These are phyloP conservation scores for Delia radicum DNA, from an alignment of 1,140 invertebrate genomes.

Conservation along the genomic window DNA sequence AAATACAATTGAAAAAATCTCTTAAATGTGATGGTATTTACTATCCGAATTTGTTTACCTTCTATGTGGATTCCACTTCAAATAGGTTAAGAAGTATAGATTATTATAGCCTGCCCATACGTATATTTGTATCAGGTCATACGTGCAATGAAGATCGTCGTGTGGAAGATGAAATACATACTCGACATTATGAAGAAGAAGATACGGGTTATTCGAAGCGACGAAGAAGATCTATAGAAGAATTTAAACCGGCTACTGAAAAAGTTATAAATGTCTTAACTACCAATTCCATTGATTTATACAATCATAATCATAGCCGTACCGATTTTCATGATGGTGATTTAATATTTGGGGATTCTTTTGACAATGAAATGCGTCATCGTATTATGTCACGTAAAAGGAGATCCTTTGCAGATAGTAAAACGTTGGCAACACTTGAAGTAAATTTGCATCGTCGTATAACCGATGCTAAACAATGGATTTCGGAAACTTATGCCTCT, in stretches of 20 bases:
- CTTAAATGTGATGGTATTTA: constrained; percentile 78
- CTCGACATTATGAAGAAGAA: constrained; percentile 58
- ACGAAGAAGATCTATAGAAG: constrained; percentile 36
- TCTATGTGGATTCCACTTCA: constrained; percentile 82
- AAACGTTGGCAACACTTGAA: constrained; percentile 54
- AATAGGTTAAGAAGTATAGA: constrained; percentile 76
- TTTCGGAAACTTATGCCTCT: constrained; percentile 79
- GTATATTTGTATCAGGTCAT: constrained; percentile 74
- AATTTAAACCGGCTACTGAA: background rate
- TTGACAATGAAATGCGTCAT: constrained; percentile 56
- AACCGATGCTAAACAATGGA: constrained; percentile 76
- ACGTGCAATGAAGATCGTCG: constrained; percentile 67
- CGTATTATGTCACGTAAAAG: constrained; percentile 60
- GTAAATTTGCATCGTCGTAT: constrained; percentile 35
- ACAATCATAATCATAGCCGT: constrained; percentile 39
- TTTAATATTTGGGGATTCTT: constrained; percentile 48
- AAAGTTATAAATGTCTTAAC: background rate
- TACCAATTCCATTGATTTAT: background rate
- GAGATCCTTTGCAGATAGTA: constrained; percentile 43
- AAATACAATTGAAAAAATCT: constrained; percentile 69
- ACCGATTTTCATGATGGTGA: constrained; percentile 46
- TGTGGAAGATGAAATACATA: constrained; percentile 59
- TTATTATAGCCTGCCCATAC: constrained; percentile 78
- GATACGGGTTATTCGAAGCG: constrained; percentile 52
- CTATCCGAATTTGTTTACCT: constrained; percentile 80